phyloP scores from a whole-genome alignment of 2,888 invertebrate genomes.

The Microplitis deprimator region DNA sequence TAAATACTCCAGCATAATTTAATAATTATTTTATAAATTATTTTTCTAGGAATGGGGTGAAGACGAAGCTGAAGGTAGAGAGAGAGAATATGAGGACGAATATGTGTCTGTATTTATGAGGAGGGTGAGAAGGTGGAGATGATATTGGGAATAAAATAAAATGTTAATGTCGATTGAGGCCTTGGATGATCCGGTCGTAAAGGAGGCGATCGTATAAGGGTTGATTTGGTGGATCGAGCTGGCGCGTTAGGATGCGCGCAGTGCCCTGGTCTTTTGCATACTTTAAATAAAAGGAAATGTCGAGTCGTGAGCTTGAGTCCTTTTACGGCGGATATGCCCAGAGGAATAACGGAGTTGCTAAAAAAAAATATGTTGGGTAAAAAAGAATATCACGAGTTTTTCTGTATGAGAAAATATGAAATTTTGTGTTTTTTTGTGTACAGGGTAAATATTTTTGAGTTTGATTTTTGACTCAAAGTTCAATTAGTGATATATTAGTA shows the following conservation, averaged over 20 bases:
- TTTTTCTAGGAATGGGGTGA: neutral
- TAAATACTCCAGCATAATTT: neutral
- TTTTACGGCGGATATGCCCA: neutral
- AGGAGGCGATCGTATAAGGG: constrained; percentile 25
- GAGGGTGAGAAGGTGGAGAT: neutral
- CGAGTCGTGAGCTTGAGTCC: neutral
- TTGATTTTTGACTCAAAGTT: no score
- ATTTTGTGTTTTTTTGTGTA: no score
- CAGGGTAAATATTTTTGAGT: no score
- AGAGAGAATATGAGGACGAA: no score
- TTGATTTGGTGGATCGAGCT: constrained; percentile 53
- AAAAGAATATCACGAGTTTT: no score
- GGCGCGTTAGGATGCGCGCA: constrained; percentile 68
- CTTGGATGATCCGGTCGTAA: neutral
- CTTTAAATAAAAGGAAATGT: constrained; percentile 52
- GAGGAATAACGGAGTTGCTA: neutral
- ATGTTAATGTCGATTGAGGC: neutral
- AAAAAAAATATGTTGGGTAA: neutral
- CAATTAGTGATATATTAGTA: no score
- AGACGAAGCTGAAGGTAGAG: no score
- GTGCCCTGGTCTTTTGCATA: constrained; percentile 69
- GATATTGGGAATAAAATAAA: neutral
- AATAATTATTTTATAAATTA: neutral
- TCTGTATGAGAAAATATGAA: no score
- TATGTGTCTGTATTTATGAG: neutral